Conservation (phyloP, 1,140 invertebrate genomes). For the Bombus sylvicola region DNA sequence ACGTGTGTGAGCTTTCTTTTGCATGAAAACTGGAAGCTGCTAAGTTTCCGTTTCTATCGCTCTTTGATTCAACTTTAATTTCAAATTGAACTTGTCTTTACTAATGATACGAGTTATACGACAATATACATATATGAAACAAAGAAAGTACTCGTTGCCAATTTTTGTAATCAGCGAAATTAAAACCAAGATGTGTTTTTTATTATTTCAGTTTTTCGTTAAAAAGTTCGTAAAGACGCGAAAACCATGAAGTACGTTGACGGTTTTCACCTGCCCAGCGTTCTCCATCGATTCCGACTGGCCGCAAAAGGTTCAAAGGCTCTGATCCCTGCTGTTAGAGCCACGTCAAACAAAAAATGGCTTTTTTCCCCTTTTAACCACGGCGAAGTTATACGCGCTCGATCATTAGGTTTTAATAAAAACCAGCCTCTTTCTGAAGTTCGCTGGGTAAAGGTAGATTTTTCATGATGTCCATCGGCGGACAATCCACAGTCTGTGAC, state of each 20-base stretch:
- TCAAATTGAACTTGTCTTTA: no score
- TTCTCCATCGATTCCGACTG: not conserved
- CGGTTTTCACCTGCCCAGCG: not conserved
- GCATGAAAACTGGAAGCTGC: no score
- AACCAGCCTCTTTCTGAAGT: not conserved
- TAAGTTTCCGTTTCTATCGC: no score
- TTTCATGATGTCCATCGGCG: not conserved
- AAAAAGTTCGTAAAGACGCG: not conserved
- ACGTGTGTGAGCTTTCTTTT: no score
- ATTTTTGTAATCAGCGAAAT: not conserved
- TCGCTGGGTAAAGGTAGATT: not conserved
- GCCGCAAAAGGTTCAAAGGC: not conserved
- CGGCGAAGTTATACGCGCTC: not conserved
- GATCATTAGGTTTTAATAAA: conserved; percentile 3
- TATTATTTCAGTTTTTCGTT: not conserved
- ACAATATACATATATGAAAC: no score
- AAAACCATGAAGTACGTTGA: not conserved
- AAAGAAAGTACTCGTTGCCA: no score
- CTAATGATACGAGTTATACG: no score
- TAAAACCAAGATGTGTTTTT: not conserved
- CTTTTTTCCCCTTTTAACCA: not conserved
- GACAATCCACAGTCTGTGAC: not conserved
- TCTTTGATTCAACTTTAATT: no score
- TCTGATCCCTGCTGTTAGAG: not conserved
- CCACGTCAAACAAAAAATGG: not conserved